A percentile compares a stretch with the other conserved stretches of the same genome.
These are phyloP conservation scores for Nomada ferruginata DNA, from an alignment of 2,888 invertebrate species.

Conservation along the genomic window DNA sequence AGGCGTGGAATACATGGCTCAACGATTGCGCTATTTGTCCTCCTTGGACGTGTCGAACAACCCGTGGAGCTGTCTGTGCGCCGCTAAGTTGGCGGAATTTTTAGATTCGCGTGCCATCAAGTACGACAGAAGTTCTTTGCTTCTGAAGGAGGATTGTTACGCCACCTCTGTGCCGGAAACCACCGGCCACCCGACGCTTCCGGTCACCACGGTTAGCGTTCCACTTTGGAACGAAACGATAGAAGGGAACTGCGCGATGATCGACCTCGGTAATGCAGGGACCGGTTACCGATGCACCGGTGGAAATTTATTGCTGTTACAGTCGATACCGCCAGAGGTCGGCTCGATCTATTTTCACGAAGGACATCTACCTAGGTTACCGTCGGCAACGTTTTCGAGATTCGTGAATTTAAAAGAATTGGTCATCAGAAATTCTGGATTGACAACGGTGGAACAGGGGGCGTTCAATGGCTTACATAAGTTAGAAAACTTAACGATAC, in stretches of 20 bases:
- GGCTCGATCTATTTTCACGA: conserved; percentile 73
- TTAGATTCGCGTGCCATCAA: conserved; percentile 63
- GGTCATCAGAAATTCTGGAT: conserved; percentile 70
- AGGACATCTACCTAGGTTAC: conserved; percentile 69
- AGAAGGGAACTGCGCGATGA: conserved; percentile 51
- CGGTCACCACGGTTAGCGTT: not conserved
- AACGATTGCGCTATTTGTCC: conserved; percentile 56
- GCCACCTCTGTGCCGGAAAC: not conserved
- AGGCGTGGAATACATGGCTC: conserved; percentile 70
- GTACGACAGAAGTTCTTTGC: conserved; percentile 65
- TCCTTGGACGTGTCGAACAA: conserved; percentile 68
- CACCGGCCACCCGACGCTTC: not conserved
- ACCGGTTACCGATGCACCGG: conserved; percentile 69
- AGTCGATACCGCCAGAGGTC: conserved; percentile 66
- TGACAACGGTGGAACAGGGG: conserved; percentile 66
- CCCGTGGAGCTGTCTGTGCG: conserved; percentile 78
- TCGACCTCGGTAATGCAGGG: conserved; percentile 12
- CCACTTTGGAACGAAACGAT: conserved; percentile 11
- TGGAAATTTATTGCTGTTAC: conserved; percentile 69
- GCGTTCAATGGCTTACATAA: conserved; percentile 68
- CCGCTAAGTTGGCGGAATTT: conserved; percentile 64
- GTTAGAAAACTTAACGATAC: conserved; percentile 69
- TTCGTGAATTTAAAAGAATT: conserved; percentile 72
- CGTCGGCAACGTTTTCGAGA: conserved; percentile 57
- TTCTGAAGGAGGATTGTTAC: conserved; percentile 58